phyloP scores from a whole-genome alignment of 2,113 vertebrate genomes.

The Chamaea fasciata region DNA sequence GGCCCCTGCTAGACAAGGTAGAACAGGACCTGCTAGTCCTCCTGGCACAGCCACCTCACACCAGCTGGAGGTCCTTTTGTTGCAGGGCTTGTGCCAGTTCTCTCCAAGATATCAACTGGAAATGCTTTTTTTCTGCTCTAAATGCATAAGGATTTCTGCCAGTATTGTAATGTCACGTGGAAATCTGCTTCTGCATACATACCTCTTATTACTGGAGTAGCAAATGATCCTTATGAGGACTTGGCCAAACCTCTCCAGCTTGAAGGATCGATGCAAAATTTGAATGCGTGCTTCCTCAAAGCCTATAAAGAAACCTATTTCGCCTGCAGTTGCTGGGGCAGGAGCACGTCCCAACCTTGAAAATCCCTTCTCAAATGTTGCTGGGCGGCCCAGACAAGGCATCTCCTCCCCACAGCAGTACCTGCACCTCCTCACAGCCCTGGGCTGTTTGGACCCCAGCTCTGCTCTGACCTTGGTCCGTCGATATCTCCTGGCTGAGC shows the following conservation, averaged over 20 bases:
- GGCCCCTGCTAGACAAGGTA: not conserved
- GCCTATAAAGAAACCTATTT: not conserved
- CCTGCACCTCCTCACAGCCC: no score
- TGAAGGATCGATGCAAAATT: not conserved
- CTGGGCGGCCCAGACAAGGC: not conserved
- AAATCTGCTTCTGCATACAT: not conserved
- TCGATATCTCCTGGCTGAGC: not conserved
- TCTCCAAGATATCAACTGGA: not conserved
- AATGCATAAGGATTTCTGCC: not conserved
- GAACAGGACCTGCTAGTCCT: not conserved
- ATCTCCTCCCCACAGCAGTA: not conserved
- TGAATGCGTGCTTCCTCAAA: not conserved
- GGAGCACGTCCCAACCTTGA: not conserved
- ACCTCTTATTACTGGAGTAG: not conserved
- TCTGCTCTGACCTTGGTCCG: not conserved
- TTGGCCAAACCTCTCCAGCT: not conserved
- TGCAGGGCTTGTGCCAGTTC: not conserved
- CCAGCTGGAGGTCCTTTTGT: constrained; percentile 1
- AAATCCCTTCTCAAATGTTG: not conserved
- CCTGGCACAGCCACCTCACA: not conserved
- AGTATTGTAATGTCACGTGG: not conserved
- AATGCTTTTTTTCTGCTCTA: not conserved
- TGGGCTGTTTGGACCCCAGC: not conserved
- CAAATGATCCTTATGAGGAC: not conserved
- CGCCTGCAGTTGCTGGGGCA: not conserved